Conservation (phyloP, 2,113 vertebrate genomes). For the Columbina picui region DNA sequence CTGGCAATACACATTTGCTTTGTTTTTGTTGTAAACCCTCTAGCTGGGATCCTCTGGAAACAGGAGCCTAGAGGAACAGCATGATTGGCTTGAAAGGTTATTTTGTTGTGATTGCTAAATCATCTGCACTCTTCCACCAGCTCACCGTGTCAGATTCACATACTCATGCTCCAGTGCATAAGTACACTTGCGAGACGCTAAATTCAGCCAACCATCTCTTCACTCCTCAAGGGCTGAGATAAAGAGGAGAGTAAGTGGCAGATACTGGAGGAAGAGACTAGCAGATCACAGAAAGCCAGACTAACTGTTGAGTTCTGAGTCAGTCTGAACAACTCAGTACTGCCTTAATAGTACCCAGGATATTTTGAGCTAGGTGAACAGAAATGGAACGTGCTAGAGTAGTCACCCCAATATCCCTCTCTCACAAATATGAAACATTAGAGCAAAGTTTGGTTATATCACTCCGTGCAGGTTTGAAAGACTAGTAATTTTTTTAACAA, state of each 20-base stretch:
- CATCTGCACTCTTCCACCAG: slow-evolving; percentile 13
- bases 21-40: neutral
- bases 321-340: neutral
- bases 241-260: neutral
- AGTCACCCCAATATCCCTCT: neutral
- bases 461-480: neutral
- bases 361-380: neutral
- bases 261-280: neutral
- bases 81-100: slow-evolving; percentile 29
- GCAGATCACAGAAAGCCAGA: neutral
- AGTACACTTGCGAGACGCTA: neutral
- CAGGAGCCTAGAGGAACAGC: neutral
- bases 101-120: slow-evolving; percentile 45
- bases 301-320: neutral
- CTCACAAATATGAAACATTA: neutral
- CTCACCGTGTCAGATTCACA: slow-evolving; percentile 24
- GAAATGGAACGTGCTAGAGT: neutral
- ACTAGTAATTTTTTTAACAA: neutral
- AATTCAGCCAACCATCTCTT: neutral
- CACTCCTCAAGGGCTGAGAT: neutral
- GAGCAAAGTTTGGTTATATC: neutral
- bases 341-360: neutral
- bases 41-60: neutral
- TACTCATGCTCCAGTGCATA: slow-evolving; percentile 13
- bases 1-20: neutral